phyloP scores from a whole-genome alignment of 2,888 invertebrate species.

The Amblyjoppa proteus region DNA sequence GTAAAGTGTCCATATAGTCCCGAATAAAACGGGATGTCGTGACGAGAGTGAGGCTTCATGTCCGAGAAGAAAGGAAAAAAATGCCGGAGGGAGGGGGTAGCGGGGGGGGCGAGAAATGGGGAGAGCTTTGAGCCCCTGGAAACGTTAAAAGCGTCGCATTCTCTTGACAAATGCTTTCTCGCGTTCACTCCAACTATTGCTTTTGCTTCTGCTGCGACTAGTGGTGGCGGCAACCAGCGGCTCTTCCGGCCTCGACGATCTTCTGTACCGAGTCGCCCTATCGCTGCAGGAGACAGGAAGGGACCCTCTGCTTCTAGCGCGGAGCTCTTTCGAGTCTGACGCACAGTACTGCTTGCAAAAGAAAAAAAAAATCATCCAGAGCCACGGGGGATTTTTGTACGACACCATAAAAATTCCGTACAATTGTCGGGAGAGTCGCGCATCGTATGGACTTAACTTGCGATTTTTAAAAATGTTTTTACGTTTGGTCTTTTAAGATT shows the following conservation, averaged over 20 bases:
- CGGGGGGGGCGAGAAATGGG: conserved; percentile 70
- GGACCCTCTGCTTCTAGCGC: conserved; percentile 37
- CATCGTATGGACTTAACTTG: too few species aligned
- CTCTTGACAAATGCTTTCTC: conserved; percentile 74
- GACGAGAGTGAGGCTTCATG: conserved; percentile 55
- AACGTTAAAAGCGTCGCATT: conserved; percentile 76
- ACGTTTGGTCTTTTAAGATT: too few species aligned
- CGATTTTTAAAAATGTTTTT: too few species aligned
- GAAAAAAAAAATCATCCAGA: neutral
- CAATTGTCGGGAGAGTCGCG: too few species aligned
- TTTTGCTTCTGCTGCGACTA: conserved; percentile 33
- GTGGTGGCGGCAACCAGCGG: conserved; percentile 56
- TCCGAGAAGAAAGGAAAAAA: conserved; percentile 41
- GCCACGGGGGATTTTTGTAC: neutral
- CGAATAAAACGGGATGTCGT: conserved; percentile 40
- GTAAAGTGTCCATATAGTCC: conserved; percentile 48
- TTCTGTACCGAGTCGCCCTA: conserved; percentile 39
- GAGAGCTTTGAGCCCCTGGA: conserved; percentile 43
- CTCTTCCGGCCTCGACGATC: conserved; percentile 71
- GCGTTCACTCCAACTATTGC: conserved; percentile 55
- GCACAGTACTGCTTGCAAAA: conserved; percentile 56
- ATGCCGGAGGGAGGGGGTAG: conserved; percentile 7
- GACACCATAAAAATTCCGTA: too few species aligned
- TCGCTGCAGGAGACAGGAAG: conserved; percentile 21
- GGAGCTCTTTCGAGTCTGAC: conserved; percentile 60